Evolutionary conservation across 2,113 vertebrate genomes (phyloP).

Genomic region (Charadrius vociferus): DNA sequence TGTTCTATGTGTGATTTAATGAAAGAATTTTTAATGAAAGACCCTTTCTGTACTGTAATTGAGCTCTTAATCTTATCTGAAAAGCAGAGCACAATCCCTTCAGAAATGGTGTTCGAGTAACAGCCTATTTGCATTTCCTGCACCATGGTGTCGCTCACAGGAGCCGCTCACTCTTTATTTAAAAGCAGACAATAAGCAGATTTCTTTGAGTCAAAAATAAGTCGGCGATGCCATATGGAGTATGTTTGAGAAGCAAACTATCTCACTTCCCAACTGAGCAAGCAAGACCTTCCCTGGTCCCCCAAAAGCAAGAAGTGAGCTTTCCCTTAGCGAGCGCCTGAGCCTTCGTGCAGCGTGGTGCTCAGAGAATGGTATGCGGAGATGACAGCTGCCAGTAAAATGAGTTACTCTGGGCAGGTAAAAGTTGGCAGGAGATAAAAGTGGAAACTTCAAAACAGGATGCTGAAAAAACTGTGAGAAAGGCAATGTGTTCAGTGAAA

Average conservation of each 20-base stretch:
- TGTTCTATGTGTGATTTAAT: conserved; percentile 29
- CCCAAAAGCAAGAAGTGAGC: neutral
- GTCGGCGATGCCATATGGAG: neutral
- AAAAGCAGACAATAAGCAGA: neutral
- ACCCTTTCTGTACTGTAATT: conserved; percentile 30
- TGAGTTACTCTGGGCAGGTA: neutral
- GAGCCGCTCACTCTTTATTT: neutral
- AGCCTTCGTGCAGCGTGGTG: neutral
- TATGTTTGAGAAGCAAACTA: neutral
- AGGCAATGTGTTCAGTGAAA: neutral
- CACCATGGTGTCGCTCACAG: rapidly evolving
- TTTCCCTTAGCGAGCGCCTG: neutral
- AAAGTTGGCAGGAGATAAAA: neutral
- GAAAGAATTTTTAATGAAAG: conserved; percentile 11
- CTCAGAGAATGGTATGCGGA: neutral
- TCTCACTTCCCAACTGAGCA: neutral
- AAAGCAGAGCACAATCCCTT: conserved; percentile 2
- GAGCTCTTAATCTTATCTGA: conserved; percentile 48
- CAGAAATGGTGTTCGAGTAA: neutral
- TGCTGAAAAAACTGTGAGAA: neutral
- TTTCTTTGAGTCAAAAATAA: neutral
- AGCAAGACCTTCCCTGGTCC: neutral
- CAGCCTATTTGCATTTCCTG: neutral
- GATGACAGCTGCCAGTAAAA: neutral
- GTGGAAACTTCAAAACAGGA: neutral